These are phyloP conservation scores for Acomys russatus DNA, from an alignment of 2,797 vertebrate genomes.

Conservation along the genomic window DNA sequence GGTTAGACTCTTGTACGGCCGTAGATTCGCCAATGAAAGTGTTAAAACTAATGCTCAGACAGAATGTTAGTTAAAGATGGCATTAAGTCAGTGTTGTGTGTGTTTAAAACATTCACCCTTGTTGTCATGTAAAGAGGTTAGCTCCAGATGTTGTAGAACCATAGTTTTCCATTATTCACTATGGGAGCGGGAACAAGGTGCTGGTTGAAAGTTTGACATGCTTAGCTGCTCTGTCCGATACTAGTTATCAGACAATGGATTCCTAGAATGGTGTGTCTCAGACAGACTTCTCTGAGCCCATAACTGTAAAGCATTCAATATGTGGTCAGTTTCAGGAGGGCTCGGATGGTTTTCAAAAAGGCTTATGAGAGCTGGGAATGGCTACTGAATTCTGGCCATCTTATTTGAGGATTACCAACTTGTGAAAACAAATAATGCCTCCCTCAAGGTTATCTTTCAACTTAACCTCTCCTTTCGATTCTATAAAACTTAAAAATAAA, in stretches of 20 bases:
- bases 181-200: neutral
- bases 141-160: neutral
- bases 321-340: neutral
- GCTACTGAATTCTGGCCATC: constrained; percentile 14
- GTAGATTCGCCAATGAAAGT: neutral
- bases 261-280: neutral
- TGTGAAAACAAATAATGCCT: neutral
- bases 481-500: constrained; percentile 9
- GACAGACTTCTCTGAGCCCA: neutral
- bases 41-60: constrained; percentile 27
- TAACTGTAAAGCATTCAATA: neutral
- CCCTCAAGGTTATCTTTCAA: constrained; percentile 40
- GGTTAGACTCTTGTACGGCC: neutral
- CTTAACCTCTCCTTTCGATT: constrained; percentile 1
- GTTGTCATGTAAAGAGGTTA: constrained; percentile 24
- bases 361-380: neutral
- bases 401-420: constrained; percentile 18
- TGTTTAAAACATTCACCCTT: neutral
- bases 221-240: neutral
- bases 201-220: neutral
- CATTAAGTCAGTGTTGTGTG: constrained; percentile 16
- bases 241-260: neutral
- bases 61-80: constrained; percentile 39
- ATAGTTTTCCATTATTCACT: neutral
- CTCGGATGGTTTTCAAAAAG: neutral